Evolutionary conservation across 2,888 invertebrate species (phyloP).

Genomic region (Clanis bilineata): DNA sequence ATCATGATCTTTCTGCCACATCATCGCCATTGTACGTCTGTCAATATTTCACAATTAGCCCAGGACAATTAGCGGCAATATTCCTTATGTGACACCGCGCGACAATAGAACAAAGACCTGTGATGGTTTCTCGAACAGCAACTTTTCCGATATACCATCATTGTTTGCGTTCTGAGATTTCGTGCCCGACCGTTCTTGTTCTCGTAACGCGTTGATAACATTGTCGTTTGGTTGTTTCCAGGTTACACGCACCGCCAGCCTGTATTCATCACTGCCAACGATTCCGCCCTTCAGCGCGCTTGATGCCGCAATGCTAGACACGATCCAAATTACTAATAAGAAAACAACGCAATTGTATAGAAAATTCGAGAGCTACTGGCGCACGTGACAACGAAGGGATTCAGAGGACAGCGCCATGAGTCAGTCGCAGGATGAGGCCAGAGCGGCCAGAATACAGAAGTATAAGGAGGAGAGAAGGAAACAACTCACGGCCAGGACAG

Average conservation of each 20-base stretch:
- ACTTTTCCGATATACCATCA: constrained; percentile 54
- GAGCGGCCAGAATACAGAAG: constrained; percentile 85
- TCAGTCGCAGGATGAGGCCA: constrained; percentile 72
- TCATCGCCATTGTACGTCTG: constrained; percentile 1
- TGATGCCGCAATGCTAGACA: constrained; percentile 76
- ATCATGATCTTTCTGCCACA: not conserved
- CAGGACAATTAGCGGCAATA: constrained; percentile 19
- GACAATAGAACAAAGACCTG: constrained; percentile 69
- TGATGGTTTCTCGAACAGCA: constrained; percentile 47
- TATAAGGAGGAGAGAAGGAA: constrained; percentile 88
- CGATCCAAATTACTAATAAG: constrained; percentile 52
- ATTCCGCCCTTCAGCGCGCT: constrained; percentile 71
- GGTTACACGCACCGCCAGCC: constrained; percentile 57
- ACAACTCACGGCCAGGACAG: constrained; percentile 84
- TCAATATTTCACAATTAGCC: constrained; percentile 1
- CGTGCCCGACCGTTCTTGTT: constrained; percentile 41
- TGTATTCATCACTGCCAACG: constrained; percentile 74
- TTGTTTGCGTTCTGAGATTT: constrained; percentile 56
- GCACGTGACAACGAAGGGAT: constrained; percentile 60
- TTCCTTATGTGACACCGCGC: constrained; percentile 44
- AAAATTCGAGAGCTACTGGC: constrained; percentile 49
- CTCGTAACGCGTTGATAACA: constrained; percentile 28
- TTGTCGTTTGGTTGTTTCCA: constrained; percentile 46
- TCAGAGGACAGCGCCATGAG: constrained; percentile 57
- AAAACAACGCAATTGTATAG: constrained; percentile 47